Base-by-base conservation (phyloP, 2,888 invertebrate genomes). In the Syritta pipiens region DNA sequence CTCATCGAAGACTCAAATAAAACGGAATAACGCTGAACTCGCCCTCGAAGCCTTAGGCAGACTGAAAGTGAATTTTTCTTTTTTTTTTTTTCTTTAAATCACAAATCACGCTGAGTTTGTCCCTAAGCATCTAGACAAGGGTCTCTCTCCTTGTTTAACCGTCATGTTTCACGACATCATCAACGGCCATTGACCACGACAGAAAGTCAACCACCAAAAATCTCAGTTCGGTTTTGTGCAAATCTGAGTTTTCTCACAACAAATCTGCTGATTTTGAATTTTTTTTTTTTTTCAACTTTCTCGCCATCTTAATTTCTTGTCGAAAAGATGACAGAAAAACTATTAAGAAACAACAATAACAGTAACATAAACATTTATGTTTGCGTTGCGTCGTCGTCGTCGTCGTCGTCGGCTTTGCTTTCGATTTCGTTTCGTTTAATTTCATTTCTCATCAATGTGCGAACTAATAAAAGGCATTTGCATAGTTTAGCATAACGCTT, bases 251-350 rank as follows among this genome's bases (percentile, higher is more conserved):
- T 65, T 53, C 42, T 17, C 44, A 65, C 53, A 53, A 32, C 10
- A 20, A 62, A 30, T 24, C 4, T 32, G 9, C 20, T 19, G 4
- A 46, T 32, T 22, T 3, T 0, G 24, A 63, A 28, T 42, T 42
- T 42, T 51, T 17, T 65, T 65, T 53, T 24, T 35, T 44, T 32
- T n/a, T n/a, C n/a, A 44, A 44, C 53, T 65, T 65, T 51, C 65
- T 65, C 65, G 17, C 44, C 53, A 9, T 9, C 28, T 51, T 3
- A 7, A 19, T 57, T 42, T 7, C 9, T 42, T 57, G 10, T 44
- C 20, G 10, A 37, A 40, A 55, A 12, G 40, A 17, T n/a, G 7
- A 40, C 20, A 35, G 9, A 40, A 28, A 10, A 49, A 35, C 4
- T 20, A 12, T 10, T 32, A 1, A 37, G 9, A 19, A 35, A 26